Base-by-base conservation (phyloP, 1,140 invertebrate genomes). In the Galleria mellonella region DNA sequence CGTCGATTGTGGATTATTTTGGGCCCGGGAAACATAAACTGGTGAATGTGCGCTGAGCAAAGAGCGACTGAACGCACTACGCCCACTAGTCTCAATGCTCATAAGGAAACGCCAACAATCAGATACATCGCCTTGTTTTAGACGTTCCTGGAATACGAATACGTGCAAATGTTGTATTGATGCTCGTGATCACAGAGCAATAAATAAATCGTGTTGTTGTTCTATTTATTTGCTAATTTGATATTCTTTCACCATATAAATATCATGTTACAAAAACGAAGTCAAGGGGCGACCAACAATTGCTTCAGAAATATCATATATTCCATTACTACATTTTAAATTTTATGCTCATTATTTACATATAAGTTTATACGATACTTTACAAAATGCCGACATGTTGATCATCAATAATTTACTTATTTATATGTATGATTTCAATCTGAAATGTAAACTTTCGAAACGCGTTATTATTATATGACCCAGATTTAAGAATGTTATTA, bases 1-100 rank as follows among this genome's bases (percentile, higher is more conserved):
- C 54, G 70, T 55, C 62, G 67, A 82, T 79, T 74, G 70, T 74
- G 58, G 64, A 71, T 60, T 83, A 81, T 84, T 84, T 84, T 57
- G 62, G 72, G 70, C 75, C 63, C 72, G 71, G 73, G 68, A 79
- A 76, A 69, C 61, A 72, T 73, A 72, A 72, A 73, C 65, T 59
- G 47, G 63, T 43, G 48, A 60, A 58, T 63, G 55, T 40, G 43
- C 41, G 32, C 47, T 37, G 13, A 48, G 46, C 46, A 38, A 53
- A 13, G 35, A n/a, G 35, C 35, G 50, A 8, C 53, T 45, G 47
- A 43, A 46, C 52, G 37, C 17, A 9, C 32, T 1, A 9, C 35
- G 51, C 60, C 54, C 55, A 57, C 54, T 37, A 43, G 31, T 37
- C 47, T 45, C 43, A 40, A 33, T 43, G 51, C 62, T 62, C 66